phyloP scores from a whole-genome alignment of 2,797 vertebrate species.

The Eulemur rubriventer region DNA sequence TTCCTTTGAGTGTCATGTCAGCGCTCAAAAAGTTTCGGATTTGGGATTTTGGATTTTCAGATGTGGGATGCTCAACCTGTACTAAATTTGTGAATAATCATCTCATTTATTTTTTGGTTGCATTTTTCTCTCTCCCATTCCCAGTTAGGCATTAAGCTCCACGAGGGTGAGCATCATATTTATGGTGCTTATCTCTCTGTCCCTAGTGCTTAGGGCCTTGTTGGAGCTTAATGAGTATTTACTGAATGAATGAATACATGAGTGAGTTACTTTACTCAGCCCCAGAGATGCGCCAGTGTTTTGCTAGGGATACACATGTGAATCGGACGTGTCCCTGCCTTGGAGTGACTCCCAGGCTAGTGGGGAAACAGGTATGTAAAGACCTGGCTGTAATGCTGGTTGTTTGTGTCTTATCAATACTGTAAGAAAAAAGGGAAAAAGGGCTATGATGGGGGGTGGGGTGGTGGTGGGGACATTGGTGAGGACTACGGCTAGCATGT shows the following conservation, averaged over 20 bases:
- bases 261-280: background rate
- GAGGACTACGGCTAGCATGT: background rate
- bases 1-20: background rate
- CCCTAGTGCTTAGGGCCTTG: background rate
- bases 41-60: background rate
- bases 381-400: background rate
- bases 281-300: background rate
- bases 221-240: background rate
- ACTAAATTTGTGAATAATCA: background rate
- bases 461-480: too few species aligned
- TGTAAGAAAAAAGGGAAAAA: too few species aligned
- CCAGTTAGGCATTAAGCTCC: background rate
- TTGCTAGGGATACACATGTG: background rate
- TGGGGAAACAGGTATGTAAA: background rate
- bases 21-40: background rate
- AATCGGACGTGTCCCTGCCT: background rate
- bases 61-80: background rate
- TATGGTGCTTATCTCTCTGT: background rate
- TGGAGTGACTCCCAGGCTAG: background rate
- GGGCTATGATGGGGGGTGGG: background rate
- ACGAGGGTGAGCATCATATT: background rate
- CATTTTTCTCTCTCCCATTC: background rate
- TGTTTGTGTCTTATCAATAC: background rate
- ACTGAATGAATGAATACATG: background rate
- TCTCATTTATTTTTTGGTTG: background rate